These are phyloP conservation scores for Galeopterus variegatus DNA, from an alignment of 2,113 vertebrate species.

Conservation along the genomic window DNA sequence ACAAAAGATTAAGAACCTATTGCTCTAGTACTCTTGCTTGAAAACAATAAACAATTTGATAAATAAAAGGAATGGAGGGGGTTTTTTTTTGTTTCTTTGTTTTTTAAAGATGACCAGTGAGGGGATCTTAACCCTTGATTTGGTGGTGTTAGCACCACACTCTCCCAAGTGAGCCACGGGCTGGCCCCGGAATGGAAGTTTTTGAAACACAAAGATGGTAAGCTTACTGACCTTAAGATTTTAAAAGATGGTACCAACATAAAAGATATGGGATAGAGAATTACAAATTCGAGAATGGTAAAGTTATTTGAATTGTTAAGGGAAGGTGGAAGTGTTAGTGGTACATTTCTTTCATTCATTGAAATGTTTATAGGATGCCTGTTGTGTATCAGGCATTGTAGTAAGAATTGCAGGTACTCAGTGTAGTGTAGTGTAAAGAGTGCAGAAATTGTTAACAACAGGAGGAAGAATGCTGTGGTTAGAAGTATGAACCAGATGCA, in stretches of 20 bases:
- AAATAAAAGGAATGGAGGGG: background rate
- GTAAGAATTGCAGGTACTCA: background rate
- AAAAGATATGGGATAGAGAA: background rate
- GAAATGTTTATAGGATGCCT: background rate
- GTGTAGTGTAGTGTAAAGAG: background rate
- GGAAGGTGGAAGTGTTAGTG: background rate
- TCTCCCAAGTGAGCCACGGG: too few relatives aligned
- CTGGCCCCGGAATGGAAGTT: too few relatives aligned
- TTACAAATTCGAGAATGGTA: conserved; percentile 19
- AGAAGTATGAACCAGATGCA: background rate
- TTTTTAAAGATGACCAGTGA: too few relatives aligned
- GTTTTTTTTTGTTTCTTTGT: background rate
- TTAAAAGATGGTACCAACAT: background rate
- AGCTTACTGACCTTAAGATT: background rate
- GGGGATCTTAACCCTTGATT: too few relatives aligned
- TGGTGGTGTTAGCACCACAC: too few relatives aligned
- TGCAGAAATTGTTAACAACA: conserved; percentile 34
- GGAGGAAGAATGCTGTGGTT: background rate
- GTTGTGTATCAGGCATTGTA: background rate
- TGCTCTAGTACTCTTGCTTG: conserved; percentile 26
- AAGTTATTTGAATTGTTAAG: background rate
- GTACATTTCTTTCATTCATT: conserved; percentile 7
- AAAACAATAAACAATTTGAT: background rate
- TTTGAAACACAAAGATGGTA: background rate
- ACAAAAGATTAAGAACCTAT: background rate